A percentile compares a stretch with the other conserved stretches of the same genome.
Evolutionary conservation across 2,888 invertebrate genomes (phyloP).

Genomic region (Saturnia pavonia): DNA sequence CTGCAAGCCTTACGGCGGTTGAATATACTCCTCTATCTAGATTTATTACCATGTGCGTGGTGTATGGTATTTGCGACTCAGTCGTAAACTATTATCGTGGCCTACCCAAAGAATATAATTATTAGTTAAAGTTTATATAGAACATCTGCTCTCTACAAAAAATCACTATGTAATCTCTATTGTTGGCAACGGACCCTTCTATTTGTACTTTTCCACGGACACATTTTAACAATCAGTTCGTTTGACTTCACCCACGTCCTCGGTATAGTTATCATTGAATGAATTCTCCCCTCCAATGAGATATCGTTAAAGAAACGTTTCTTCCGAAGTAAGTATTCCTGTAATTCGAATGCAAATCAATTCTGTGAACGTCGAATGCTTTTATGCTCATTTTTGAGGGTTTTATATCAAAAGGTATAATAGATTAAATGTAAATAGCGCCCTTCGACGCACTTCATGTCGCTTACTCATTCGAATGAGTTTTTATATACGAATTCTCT

Average conservation of each 20-base stretch:
- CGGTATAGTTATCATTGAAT: background rate
- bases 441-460: background rate
- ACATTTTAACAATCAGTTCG: background rate
- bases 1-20: no score
- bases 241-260: background rate
- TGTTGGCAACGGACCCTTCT: background rate
- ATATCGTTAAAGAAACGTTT: background rate
- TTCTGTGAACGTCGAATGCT: conserved; percentile 12
- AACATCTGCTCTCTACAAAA: background rate
- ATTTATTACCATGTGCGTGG: no score
- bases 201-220: background rate
- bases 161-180: no score
- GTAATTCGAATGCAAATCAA: conserved; percentile 21
- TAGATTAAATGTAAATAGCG: conserved; percentile 12
- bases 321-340: background rate
- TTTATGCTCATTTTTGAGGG: conserved; percentile 3
- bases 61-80: no score
- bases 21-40: no score
- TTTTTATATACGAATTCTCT: background rate
- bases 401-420: conserved; percentile 8
- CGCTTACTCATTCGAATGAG: background rate
- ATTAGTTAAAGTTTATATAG: no score
- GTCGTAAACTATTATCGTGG: no score
- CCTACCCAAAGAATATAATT: no score
- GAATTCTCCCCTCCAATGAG: background rate